Base-by-base conservation (phyloP, 2,113 vertebrate species). In the Prunella himalayana region DNA sequence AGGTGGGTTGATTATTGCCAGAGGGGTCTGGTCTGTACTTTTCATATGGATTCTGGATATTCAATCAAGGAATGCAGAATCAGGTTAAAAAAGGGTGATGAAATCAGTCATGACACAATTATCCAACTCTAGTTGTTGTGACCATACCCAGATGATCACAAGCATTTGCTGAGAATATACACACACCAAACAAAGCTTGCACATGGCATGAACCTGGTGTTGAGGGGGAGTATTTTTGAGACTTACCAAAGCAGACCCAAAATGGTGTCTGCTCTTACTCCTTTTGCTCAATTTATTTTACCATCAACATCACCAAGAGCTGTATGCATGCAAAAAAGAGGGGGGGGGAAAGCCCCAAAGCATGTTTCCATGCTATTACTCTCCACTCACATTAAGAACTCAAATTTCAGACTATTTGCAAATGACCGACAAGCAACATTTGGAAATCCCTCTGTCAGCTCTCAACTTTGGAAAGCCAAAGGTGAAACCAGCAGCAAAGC, bases 51-150 rank as follows among this genome's bases (percentile, higher is more conserved):
- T 87, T 94, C 94, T 88, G 9, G 44, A 93, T 98, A 98, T 99
- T 98, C 99, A 99, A 94, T 98, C 99, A 97, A 87, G 53, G 83
- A 99, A 99, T 99, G 99, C 98, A 99, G 99, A 99, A 98, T 98
- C 97, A 96, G 98, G 98, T 99, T 99, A 99, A 96, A 97, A 98
- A 95, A 96, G 97, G 88, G 97, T 95, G 96, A 97, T 97, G 97
- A 95, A 97, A 98, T 95, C 98, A 99, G 98, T 98, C 97, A 99
- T 99, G 99, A 99, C 97, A 97, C 76, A 97, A 98, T 98, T 98
- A 98, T 97, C 96, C 98, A 98, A 99, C 97, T 96, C 97, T 96
- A 91, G 42, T 93, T 60, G 14, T 92, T 97, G 89, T 82, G 91
- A 96, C 91, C 83, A 49, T 92, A 70, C 33, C 70, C 82, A 82